These are phyloP conservation scores for Crossoptilon crossoptilon DNA, from an alignment of 2,797 vertebrate species.

Conservation along the genomic window DNA sequence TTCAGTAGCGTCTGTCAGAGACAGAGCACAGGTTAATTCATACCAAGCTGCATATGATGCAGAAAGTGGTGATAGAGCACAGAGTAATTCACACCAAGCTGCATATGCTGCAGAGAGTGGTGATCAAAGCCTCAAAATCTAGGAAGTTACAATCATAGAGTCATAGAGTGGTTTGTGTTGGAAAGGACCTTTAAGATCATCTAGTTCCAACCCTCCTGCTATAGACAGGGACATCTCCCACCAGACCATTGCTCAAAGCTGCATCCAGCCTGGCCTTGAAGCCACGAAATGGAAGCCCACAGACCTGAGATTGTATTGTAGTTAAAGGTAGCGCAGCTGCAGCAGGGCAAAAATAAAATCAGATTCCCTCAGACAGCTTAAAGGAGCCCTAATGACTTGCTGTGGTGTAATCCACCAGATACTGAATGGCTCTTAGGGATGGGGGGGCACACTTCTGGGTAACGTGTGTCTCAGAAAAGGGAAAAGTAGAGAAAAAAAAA, in stretches of 20 bases:
- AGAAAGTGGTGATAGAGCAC: background rate
- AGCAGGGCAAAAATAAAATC: background rate
- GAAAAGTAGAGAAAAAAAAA: background rate
- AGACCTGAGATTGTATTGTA: background rate
- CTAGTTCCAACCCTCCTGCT: background rate
- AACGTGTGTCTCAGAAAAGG: background rate
- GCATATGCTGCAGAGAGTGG: background rate
- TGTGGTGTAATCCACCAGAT: background rate
- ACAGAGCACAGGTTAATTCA: background rate
- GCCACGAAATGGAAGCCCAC: background rate
- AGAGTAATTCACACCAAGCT: accelerated
- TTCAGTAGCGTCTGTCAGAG: background rate
- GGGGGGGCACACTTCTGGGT: background rate
- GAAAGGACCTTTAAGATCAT: too few relatives aligned
- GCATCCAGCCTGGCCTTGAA: too few relatives aligned
- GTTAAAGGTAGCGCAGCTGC: background rate
- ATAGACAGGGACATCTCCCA: too few relatives aligned
- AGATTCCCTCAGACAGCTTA: background rate
- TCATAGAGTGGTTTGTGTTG: too few relatives aligned
- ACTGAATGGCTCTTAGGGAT: background rate
- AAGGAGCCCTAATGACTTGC: background rate
- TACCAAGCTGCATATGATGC: accelerated
- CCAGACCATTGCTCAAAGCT: too few relatives aligned
- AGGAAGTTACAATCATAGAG: background rate
- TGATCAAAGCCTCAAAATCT: background rate